A percentile compares a stretch with the other conserved stretches of the same genome.
Evolutionary conservation across 2,797 vertebrate genomes (phyloP).

Genomic region (Falco peregrinus): DNA sequence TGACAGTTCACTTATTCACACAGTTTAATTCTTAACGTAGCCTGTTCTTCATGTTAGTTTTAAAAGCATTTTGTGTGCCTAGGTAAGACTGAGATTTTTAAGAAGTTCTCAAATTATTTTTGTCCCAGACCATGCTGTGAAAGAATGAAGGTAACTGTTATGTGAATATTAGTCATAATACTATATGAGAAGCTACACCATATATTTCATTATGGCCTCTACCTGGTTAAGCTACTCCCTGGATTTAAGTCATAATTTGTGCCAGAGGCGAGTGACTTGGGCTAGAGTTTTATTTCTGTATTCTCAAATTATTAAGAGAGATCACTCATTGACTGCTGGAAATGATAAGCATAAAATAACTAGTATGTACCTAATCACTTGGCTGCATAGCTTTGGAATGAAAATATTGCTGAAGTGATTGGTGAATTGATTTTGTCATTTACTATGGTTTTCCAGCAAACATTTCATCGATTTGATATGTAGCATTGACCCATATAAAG

Average conservation of each 20-base stretch:
- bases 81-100: background rate
- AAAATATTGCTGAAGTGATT: slow-evolving; percentile 69
- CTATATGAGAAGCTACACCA: background rate
- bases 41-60: background rate
- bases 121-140: background rate
- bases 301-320: background rate
- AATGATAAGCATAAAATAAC: slow-evolving; percentile 69
- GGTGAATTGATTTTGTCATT: slow-evolving; percentile 77
- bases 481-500: slow-evolving; percentile 67
- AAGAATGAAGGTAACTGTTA: background rate
- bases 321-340: slow-evolving; percentile 5
- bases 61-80: background rate
- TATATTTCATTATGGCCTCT: background rate
- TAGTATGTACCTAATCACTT: slow-evolving; percentile 63
- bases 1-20: background rate
- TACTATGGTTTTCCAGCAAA: slow-evolving; percentile 71
- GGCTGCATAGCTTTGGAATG: slow-evolving; percentile 60
- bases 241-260: background rate
- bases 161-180: background rate
- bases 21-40: background rate
- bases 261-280: background rate
- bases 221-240: background rate
- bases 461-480: slow-evolving; percentile 72
- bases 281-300: background rate
- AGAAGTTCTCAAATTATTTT: background rate